Conservation (phyloP, 2,113 vertebrate species). For the Eulacestoma nigropectus region DNA sequence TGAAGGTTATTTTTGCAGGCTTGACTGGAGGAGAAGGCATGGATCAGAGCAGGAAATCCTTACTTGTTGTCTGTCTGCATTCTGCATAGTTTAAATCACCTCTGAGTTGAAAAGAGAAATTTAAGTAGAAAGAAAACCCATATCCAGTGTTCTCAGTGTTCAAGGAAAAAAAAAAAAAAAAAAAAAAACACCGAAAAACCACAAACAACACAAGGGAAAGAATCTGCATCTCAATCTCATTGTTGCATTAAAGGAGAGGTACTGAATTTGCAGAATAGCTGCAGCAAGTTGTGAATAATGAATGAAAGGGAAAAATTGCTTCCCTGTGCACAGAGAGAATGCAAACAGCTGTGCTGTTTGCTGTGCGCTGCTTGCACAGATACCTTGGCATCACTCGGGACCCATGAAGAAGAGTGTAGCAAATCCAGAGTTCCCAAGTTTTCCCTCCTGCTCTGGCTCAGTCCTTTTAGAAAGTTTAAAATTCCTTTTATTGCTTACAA, state of each 20-base stretch:
- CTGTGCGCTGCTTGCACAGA: not conserved
- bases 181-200: accelerated
- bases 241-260: constrained; percentile 44
- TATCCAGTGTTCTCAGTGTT: constrained; percentile 57
- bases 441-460: not conserved
- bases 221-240: constrained; percentile 71
- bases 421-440: not conserved
- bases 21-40: not conserved
- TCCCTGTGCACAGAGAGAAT: constrained; percentile 1
- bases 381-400: not conserved
- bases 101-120: not conserved
- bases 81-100: not conserved
- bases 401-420: not conserved
- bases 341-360: constrained; percentile 23
- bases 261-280: constrained; percentile 46
- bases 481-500: not conserved
- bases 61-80: not conserved
- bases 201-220: not conserved
- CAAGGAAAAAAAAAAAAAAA: not conserved
- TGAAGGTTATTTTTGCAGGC: not conserved
- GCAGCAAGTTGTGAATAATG: constrained; percentile 64
- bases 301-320: constrained; percentile 51
- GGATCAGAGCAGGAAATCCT: not conserved
- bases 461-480: constrained; percentile 22
- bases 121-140: constrained; percentile 54